Evolutionary conservation across 2,797 vertebrate species (phyloP).

Genomic region (Nasua narica): DNA sequence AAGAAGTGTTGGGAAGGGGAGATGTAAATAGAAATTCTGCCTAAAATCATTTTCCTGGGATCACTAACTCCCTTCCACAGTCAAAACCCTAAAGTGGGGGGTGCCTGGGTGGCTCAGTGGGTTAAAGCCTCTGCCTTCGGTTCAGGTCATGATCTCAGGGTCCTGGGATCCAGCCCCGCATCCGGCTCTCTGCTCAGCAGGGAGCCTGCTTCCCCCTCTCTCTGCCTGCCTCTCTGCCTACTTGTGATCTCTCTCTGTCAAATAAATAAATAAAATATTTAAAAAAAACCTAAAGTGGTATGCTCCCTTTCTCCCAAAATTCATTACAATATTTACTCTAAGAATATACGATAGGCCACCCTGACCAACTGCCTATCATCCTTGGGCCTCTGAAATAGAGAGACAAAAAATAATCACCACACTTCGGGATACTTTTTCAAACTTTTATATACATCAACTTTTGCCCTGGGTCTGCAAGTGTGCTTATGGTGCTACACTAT

Average conservation of each 20-base stretch:
- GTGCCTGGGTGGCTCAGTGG: too few relatives aligned
- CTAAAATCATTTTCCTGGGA: slow-evolving; percentile 5
- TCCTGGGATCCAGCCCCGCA: too few relatives aligned
- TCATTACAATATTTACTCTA: not conserved
- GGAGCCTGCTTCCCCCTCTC: too few relatives aligned
- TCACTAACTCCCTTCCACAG: slow-evolving; percentile 15
- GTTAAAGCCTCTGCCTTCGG: too few relatives aligned
- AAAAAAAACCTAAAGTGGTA: too few relatives aligned
- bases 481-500: not conserved
- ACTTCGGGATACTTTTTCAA: not conserved
- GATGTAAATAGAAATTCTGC: not conserved
- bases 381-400: not conserved
- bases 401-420: not conserved
- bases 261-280: too few relatives aligned
- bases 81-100: not conserved
- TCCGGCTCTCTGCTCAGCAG: too few relatives aligned
- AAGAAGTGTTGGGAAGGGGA: not conserved
- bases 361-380: not conserved
- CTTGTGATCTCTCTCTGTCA: too few relatives aligned
- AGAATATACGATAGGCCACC: not conserved
- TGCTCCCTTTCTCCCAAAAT: not conserved
- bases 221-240: too few relatives aligned
- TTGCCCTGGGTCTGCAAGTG: not conserved
- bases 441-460: not conserved
- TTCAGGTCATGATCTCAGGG: too few relatives aligned